A percentile compares a stretch with the other conserved stretches of the same genome.
Conservation (phyloP, 2,797 vertebrate species). For the Gorsachius magnificus region DNA sequence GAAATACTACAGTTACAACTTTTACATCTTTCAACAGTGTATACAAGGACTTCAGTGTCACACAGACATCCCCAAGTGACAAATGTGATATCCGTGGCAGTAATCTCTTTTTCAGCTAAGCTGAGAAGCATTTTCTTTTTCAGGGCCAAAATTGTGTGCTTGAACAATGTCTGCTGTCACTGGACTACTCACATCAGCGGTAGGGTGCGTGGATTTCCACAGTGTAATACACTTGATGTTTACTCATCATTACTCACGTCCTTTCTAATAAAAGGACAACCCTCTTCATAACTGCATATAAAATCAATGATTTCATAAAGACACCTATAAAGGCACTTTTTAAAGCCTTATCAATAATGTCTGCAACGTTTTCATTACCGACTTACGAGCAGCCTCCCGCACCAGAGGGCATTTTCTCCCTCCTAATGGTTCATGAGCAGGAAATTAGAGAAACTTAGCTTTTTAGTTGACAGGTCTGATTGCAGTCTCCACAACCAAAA, state of each 20-base stretch:
- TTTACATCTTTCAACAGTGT: not conserved
- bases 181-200: not conserved
- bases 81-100: accelerated
- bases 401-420: not conserved
- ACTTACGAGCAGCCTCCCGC: not conserved
- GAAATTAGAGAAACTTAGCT: not conserved
- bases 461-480: not conserved
- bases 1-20: not conserved
- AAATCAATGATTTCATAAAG: not conserved
- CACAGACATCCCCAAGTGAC: not conserved
- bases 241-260: not conserved
- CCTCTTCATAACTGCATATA: not conserved
- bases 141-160: not conserved
- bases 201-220: not conserved
- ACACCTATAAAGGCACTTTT: not conserved
- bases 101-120: not conserved
- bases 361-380: accelerated
- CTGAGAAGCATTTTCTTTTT: not conserved
- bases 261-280: not conserved
- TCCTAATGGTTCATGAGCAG: not conserved
- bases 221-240: not conserved
- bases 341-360: not conserved
- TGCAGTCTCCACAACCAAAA: accelerated
- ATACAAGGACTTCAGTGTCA: not conserved
- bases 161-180: not conserved